Percentiles rank a stretch among this genome's conserved stretches.
phyloP scores from a whole-genome alignment of 30 jellyfish, hydroid and myxozoan genomes.

The Aurelia aurita complex sp. Pacific region DNA sequence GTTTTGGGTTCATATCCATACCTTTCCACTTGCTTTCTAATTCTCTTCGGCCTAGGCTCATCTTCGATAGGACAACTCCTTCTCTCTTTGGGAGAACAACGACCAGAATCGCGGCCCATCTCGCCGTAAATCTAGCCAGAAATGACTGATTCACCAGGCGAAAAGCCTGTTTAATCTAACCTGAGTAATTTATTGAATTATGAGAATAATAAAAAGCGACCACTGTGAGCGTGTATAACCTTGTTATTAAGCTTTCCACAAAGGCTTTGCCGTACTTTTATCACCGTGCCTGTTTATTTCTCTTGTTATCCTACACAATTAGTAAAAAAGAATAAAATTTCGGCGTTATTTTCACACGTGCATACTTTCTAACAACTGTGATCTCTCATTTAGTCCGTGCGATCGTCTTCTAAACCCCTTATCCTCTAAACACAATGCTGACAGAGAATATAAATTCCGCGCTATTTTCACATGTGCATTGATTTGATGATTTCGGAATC shows the following conservation, averaged over 20 bases:
- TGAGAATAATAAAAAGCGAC: constrained; percentile 64
- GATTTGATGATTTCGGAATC: constrained; percentile 58
- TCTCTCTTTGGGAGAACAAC: constrained; percentile 20
- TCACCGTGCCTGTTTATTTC: constrained; percentile 49
- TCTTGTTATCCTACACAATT: constrained; percentile 46
- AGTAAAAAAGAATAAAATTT: constrained; percentile 48
- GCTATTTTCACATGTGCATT: constrained; percentile 97
- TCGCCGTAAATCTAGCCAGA: constrained; percentile 53
- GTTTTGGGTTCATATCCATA: constrained; percentile 42
- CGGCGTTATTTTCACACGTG: constrained; percentile 64
- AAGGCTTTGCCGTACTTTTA: constrained; percentile 65
- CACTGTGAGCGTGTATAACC: constrained; percentile 76
- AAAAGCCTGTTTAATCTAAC: constrained; percentile 61
- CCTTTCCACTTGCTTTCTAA: constrained; percentile 59
- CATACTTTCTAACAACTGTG: constrained; percentile 38
- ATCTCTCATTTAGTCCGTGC: constrained; percentile 52
- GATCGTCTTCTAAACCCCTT: constrained; percentile 41
- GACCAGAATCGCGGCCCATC: constrained; percentile 29
- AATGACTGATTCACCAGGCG: constrained; percentile 63
- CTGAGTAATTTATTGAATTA: constrained; percentile 73
- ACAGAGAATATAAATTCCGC: constrained; percentile 76
- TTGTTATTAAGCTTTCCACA: constrained; percentile 59
- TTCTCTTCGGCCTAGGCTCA: constrained; percentile 50
- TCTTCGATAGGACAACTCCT: constrained; percentile 12
- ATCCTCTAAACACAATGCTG: constrained; percentile 59